Conservation (phyloP, 2,113 vertebrate genomes). For the Arothron firmamentum region DNA sequence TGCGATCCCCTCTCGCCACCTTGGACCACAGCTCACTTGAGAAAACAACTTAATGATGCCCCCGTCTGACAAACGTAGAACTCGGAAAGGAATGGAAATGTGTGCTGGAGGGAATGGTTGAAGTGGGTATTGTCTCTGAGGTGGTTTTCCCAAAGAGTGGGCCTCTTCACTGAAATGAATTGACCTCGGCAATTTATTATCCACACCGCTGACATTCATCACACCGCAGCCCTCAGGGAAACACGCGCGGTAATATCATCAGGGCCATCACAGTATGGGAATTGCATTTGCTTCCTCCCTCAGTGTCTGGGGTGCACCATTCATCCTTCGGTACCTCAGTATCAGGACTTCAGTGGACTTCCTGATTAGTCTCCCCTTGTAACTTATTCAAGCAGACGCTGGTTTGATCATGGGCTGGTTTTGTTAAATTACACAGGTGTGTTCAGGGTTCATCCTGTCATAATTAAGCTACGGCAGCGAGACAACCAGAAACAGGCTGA, state of each 20-base stretch:
- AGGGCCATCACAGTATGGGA: conserved; percentile 1
- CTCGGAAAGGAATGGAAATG: conserved; percentile 36
- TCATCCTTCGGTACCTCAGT: conserved; percentile 1
- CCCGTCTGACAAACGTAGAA: conserved; percentile 42
- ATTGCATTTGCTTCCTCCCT: conserved; percentile 1
- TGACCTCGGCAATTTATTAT: conserved; percentile 67
- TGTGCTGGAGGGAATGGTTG: conserved; percentile 36
- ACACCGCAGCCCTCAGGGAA: conserved; percentile 44
- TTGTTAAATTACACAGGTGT: background rate
- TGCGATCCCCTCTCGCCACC: conserved; percentile 30
- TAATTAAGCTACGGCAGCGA: too few relatives aligned
- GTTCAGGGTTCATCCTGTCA: too few relatives aligned
- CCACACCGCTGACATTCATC: conserved; percentile 44
- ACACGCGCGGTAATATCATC: conserved; percentile 40
- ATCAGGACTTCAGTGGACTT: background rate
- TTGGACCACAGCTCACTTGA: conserved; percentile 43
- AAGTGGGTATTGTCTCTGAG: conserved; percentile 43
- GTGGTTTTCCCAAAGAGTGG: conserved; percentile 30
- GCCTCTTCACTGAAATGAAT: conserved; percentile 53
- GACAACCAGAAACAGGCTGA: too few relatives aligned
- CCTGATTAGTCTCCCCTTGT: background rate
- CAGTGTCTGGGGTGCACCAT: conserved; percentile 2
- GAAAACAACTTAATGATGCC: conserved; percentile 54
- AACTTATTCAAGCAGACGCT: background rate
- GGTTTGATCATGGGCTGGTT: background rate